Evolutionary conservation across 2,888 invertebrate genomes (phyloP).

Genomic region (Hemaris fuciformis): DNA sequence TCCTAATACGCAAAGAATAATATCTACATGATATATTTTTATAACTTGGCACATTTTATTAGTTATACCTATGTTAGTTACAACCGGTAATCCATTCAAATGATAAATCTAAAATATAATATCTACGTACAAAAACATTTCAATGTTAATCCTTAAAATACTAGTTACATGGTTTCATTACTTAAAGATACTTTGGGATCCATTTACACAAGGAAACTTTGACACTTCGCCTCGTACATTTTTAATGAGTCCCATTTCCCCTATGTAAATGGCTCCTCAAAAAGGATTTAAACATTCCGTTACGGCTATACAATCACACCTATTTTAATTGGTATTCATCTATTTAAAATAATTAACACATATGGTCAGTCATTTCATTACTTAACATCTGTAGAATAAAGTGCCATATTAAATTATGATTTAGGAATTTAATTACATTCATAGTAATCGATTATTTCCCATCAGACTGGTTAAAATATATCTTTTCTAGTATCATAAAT

Average conservation of each 20-base stretch:
- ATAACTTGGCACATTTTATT: constrained; percentile 36
- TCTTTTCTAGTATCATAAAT: not conserved
- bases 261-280: not conserved
- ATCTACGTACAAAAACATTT: constrained; percentile 38
- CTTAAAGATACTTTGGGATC: constrained; percentile 22
- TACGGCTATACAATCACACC: not conserved
- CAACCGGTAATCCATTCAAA: constrained; percentile 33
- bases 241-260: not conserved
- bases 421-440: not conserved
- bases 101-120: constrained; percentile 27
- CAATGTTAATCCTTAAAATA: constrained; percentile 24
- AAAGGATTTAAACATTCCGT: constrained; percentile 16
- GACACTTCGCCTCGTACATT: not conserved
- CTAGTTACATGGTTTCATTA: constrained; percentile 24
- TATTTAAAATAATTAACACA: constrained; percentile 66
- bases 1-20: constrained; percentile 32
- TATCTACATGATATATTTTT: constrained; percentile 28
- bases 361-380: constrained; percentile 63
- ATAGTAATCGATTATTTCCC: not conserved
- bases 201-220: not conserved
- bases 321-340: constrained; percentile 19
- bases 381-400: constrained; percentile 2
- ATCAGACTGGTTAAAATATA: not conserved
- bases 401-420: not conserved
- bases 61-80: constrained; percentile 25